Evolutionary conservation across 2,888 invertebrate species (phyloP).

Genomic region (Drosophila macrospina): DNA sequence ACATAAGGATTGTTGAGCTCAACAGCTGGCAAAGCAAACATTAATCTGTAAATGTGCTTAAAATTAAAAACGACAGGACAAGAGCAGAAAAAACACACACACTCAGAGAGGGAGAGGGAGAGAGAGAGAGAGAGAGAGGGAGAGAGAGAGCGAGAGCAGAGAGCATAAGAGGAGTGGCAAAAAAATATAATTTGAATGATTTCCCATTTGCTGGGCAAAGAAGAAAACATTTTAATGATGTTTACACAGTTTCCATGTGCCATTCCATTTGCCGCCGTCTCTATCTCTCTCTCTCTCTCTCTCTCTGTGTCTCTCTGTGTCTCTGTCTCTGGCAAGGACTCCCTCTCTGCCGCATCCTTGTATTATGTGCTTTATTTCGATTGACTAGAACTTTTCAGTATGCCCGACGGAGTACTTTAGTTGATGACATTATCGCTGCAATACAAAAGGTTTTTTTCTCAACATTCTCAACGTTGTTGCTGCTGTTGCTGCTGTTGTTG

Average conservation of each 20-base stretch:
- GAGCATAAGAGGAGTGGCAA: constrained; percentile 3
- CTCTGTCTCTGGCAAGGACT: constrained; percentile 13
- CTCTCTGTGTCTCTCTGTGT: constrained; percentile 5
- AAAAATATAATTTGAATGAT: constrained; percentile 65
- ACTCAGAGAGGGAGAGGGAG: neutral
- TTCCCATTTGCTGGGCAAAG: constrained; percentile 60
- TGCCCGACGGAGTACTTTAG: constrained; percentile 76
- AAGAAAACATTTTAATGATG: constrained; percentile 71
- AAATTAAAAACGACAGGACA: constrained; percentile 26
- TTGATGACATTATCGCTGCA: constrained; percentile 76
- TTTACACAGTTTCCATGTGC: constrained; percentile 61
- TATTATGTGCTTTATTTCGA: constrained; percentile 71
- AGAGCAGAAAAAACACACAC: neutral
- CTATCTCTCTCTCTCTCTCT: constrained; percentile 9
- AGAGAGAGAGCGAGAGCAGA: neutral
- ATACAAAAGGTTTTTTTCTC: constrained; percentile 67
- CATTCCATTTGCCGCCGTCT: constrained; percentile 35
- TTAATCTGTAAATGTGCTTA: constrained; percentile 43
- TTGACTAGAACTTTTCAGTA: constrained; percentile 77
- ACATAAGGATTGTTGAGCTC: neutral
- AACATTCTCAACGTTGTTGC: constrained; percentile 13
- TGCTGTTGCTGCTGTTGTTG: constrained; percentile 26
- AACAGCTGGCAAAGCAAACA: constrained; percentile 23
- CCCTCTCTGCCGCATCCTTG: constrained; percentile 12
- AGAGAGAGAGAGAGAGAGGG: neutral